A percentile compares a stretch with the other conserved stretches of the same genome.
Evolutionary conservation across 1,140 invertebrate genomes (phyloP).

Genomic region (Plutomurus gul): DNA sequence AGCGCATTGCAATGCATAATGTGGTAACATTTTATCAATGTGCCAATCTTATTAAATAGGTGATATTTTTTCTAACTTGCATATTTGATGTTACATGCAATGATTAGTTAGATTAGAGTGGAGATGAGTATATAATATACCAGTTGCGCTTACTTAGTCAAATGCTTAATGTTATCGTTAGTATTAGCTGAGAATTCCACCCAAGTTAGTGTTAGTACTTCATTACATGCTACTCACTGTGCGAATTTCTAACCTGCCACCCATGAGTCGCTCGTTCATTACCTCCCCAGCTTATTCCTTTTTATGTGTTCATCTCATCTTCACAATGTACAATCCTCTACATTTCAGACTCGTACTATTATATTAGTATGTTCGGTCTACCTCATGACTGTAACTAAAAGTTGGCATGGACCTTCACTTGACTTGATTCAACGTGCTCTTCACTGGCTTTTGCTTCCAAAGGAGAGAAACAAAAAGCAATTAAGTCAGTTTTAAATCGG

Average conservation of each 20-base stretch:
- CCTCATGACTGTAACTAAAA: too few relatives aligned
- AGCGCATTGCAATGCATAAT: neutral
- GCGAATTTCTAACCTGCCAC: constrained; percentile 33
- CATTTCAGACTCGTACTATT: too few relatives aligned
- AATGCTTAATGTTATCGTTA: constrained; percentile 17
- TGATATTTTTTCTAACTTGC: constrained; percentile 3
- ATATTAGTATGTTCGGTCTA: too few relatives aligned
- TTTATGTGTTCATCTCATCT: constrained; percentile 9
- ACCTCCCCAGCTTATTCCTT: constrained; percentile 11
- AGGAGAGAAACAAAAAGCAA: constrained; percentile 46
- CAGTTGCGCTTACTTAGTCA: neutral
- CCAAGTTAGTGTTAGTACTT: constrained; percentile 29
- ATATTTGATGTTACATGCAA: neutral
- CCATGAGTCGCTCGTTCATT: constrained; percentile 32
- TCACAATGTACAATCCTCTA: too few relatives aligned
- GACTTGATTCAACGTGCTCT: neutral
- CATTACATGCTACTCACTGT: constrained; percentile 24
- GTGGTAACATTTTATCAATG: neutral
- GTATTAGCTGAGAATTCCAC: constrained; percentile 24
- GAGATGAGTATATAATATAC: neutral
- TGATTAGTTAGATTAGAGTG: neutral
- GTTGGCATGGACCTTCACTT: neutral
- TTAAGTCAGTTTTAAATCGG: constrained; percentile 39
- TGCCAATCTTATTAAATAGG: neutral
- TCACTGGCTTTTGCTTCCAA: neutral